Evolutionary conservation across 2,888 invertebrate species (phyloP), one percentile per base, ranked within the genome.

Genomic region (Timandra comae): DNA sequence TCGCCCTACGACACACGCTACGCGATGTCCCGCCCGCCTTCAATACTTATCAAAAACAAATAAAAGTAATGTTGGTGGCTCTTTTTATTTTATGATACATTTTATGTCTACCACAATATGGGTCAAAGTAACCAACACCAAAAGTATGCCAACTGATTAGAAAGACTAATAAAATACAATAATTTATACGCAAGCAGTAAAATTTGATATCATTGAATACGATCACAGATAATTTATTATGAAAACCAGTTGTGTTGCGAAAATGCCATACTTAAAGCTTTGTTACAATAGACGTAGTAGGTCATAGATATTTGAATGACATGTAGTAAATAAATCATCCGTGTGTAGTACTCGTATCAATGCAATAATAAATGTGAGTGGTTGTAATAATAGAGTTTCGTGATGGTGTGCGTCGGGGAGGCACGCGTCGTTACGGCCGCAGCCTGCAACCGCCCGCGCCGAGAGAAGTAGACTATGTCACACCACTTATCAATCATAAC

Each of bases 391-490:
- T 62, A 69, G 59, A 66, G 57, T 57, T 64, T 76, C 64, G 72
- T 73, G 70, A 65, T 63, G 46, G 48, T 47, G 43, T 46, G 46
- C 59, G 49, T 49, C 33, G 49, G 54, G 38, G 35, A 22, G 41
- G 52, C 60, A 57, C 60, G 67, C 60, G 33, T n/a, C n/a, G n/a
- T n/a, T n/a, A 16, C 7, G 9, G 29, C 25, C 29, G 12, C 27
- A 27, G 33, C 31, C 26, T 20, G 32, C 33, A 22, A 23, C 36
- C 10, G 29, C 24, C 11, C 33, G 52, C 56, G 53, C 38, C 58
- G 45, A 54, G 26, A 31, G 29, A 77, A 78, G 72, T 78, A 41
- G 76, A 79, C 75, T 77, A 67, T 78, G 80, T 66, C 80, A 77
- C 58, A 60, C 59, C 52, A 64, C 60, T 67, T 70, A 70, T 72